These are phyloP conservation scores for Petrocephalus sullivani DNA, from an alignment of 2,797 vertebrate genomes.

Conservation along the genomic window DNA sequence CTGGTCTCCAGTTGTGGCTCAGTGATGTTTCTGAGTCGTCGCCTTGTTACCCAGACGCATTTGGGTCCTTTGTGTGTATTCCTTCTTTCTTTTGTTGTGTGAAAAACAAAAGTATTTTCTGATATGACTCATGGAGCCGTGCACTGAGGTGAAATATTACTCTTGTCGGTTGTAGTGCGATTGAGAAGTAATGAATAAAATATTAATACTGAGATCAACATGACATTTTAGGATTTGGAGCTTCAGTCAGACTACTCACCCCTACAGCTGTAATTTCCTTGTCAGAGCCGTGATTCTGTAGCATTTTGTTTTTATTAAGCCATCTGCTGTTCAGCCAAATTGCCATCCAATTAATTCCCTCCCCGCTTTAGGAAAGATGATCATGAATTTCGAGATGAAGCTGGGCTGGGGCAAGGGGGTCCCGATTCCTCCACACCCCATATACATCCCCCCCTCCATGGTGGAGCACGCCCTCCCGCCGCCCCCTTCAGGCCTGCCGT, in stretches of 20 bases:
- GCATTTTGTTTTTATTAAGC: background rate
- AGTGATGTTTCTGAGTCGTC: background rate
- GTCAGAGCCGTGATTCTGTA: background rate
- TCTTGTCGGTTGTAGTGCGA: background rate
- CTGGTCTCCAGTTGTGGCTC: background rate
- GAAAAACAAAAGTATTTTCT: background rate
- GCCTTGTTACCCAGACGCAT: background rate
- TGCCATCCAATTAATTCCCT: background rate
- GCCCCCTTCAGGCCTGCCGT: conserved; percentile 94
- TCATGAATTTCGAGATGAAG: conserved; percentile 99
- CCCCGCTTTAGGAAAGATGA: conserved; percentile 81
- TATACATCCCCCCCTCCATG: conserved; percentile 99
- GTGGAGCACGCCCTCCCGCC: conserved; percentile 98
- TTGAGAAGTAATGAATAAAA: background rate
- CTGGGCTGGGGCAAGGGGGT: conserved; percentile 99
- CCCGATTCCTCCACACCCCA: conserved; percentile 96
- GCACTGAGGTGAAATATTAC: background rate
- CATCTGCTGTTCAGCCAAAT: background rate
- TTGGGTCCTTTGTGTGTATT: background rate
- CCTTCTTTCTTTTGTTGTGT: background rate
- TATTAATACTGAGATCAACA: background rate
- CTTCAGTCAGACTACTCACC: background rate
- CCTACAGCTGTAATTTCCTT: background rate
- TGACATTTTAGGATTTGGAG: background rate
- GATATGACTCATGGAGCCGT: background rate